These are phyloP conservation scores for Callyntrura sp. DNA, from an alignment of 2,888 invertebrate genomes.

Conservation along the genomic window DNA sequence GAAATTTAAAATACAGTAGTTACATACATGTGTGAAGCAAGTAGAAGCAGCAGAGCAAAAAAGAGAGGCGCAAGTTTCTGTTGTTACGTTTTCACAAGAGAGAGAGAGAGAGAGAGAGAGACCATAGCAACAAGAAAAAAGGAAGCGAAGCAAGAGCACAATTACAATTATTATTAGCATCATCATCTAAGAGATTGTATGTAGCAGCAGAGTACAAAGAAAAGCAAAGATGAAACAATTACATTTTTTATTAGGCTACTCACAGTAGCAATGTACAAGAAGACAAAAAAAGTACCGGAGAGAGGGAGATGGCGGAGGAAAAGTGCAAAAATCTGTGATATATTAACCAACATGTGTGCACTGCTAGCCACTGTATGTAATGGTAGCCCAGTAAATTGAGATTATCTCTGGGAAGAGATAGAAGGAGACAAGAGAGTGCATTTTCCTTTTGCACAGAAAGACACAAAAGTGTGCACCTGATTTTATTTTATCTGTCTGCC, in stretches of 20 bases:
- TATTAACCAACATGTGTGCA: conserved; percentile 64
- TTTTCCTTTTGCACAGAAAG: background rate
- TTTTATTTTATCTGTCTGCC: background rate
- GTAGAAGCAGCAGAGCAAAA: background rate
- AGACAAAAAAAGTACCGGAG: background rate
- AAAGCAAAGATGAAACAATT: conserved; percentile 48
- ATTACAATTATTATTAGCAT: conserved; percentile 17
- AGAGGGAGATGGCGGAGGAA: conserved; percentile 8
- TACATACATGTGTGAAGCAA: background rate
- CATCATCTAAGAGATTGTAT: background rate
- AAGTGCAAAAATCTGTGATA: conserved; percentile 59
- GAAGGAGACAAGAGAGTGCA: too few species aligned
- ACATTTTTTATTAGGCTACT: conserved; percentile 36
- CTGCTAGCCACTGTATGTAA: conserved; percentile 26
- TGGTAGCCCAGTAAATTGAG: background rate
- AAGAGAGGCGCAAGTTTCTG: conserved; percentile 55
- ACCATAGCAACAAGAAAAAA: background rate
- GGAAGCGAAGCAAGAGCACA: conserved; percentile 4
- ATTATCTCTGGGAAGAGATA: background rate
- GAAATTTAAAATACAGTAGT: background rate
- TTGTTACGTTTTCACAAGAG: conserved; percentile 42
- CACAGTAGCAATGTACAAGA: background rate
- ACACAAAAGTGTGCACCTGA: conserved; percentile 18
- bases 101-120: conserved; percentile 1
- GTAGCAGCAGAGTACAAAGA: conserved; percentile 4